Base-by-base conservation (phyloP, 2,113 vertebrate species). In the Anseranas semipalmata region DNA sequence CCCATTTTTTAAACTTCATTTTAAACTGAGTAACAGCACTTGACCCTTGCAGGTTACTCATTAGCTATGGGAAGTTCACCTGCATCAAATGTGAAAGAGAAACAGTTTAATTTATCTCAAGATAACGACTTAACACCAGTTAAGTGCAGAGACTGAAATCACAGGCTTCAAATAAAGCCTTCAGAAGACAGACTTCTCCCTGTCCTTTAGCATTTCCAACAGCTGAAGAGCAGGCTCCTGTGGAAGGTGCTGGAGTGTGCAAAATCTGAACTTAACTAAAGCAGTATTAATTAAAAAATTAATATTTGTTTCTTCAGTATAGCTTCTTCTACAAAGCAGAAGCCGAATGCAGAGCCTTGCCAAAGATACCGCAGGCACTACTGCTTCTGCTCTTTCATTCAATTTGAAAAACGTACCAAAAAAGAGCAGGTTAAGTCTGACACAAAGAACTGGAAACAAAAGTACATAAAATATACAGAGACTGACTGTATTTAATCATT, bases 281-380 rank as follows among this genome's bases (percentile, higher is more conserved):
- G 75, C 71, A 87, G n/a, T n/a, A n/a, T n/a, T n/a, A n/a, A n/a
- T n/a, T n/a, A n/a, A n/a, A n/a, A n/a, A 52, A 2, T 8, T 14
- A 0, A 0, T 15, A 58, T 17, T 60, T 67, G 15, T 25, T 79
- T 82, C 70, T 76, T 41, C 63, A 46, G 10, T 7, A n/a, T 0
- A 53, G 41, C 21, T 55, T 24, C 76, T 81, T 74, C 68, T 13
- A 32, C 32, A 58, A 43, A 11, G 65, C 62, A 79, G 67, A 43
- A 67, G 63, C 22, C 30, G 72, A 30, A 28, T 43, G 63, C 82
- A 85, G 22, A 87, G 39, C 52, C 32, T 56, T 45, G 15, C 8
- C 16, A 37, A 27, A 76, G 16, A 45, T 10, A 15, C 12, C 2
- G 15, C 45, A 58, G 12, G 35, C 25, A 37, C 45, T 19, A 8